These are phyloP conservation scores for Xenus cinereus DNA, from an alignment of 2,113 vertebrate genomes.

Conservation along the genomic window DNA sequence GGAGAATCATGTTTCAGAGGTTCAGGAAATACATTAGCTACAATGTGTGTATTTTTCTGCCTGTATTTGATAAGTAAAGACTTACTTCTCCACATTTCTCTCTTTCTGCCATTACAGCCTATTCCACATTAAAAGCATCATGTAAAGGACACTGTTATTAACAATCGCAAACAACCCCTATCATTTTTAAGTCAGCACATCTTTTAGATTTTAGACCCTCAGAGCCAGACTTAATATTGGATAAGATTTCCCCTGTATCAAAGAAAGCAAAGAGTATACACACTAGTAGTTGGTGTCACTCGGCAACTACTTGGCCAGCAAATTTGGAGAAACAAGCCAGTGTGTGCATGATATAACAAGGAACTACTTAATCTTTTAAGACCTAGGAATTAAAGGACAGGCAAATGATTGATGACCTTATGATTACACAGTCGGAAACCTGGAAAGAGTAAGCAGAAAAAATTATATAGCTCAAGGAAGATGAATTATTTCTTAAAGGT, in stretches of 20 bases:
- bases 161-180: background rate
- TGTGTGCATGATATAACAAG: background rate
- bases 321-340: background rate
- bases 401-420: background rate
- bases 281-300: background rate
- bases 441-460: background rate
- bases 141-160: background rate
- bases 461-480: background rate
- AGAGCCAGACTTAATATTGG: background rate
- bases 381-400: background rate
- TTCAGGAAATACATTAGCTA: background rate
- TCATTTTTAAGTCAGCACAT: background rate
- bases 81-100: background rate
- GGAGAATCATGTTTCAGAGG: background rate
- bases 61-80: background rate
- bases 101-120: background rate
- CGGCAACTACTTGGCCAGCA: background rate
- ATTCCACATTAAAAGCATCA: background rate
- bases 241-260: background rate
- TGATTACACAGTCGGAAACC: background rate
- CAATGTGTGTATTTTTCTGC: background rate
- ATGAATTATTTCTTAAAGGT: background rate
- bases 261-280: background rate
- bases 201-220: background rate
- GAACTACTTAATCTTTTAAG: background rate